Conservation (phyloP, 2,113 vertebrate species). For the Vidua chalybeata region DNA sequence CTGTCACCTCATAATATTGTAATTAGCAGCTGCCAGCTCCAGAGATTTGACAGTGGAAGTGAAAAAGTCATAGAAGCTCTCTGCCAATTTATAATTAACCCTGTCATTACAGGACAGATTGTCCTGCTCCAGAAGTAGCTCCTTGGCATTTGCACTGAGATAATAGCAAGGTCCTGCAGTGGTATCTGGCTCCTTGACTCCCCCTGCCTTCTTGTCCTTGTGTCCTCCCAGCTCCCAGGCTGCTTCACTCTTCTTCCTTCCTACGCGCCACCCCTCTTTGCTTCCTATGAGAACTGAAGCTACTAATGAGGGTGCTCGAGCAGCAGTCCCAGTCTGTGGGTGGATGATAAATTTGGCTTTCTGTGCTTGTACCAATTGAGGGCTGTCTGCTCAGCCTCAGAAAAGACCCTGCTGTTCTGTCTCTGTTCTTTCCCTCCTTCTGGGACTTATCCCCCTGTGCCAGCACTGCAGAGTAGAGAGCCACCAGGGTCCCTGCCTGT, state of each 20-base stretch:
- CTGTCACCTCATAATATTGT: background rate
- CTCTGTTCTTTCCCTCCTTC: background rate
- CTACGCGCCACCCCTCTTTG: background rate
- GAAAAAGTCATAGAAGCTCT: background rate
- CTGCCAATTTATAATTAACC: conserved; percentile 22
- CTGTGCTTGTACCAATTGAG: background rate
- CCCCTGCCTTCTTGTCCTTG: background rate
- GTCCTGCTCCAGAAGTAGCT: background rate
- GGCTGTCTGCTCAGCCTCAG: background rate
- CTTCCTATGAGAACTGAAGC: background rate
- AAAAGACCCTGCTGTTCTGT: background rate
- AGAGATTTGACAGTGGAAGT: background rate
- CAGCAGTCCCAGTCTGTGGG: background rate
- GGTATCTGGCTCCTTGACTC: background rate
- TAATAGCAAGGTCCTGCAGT: background rate
- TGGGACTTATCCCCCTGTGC: background rate
- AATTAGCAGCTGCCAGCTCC: conserved; percentile 11
- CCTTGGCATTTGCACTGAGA: background rate
- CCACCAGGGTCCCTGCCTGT: accelerated
- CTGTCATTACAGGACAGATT: background rate
- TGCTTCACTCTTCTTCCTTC: background rate
- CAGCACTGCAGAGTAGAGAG: background rate
- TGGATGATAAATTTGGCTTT: background rate
- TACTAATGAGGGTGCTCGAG: background rate
- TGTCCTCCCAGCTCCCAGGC: background rate